Evolutionary conservation across 2,797 vertebrate genomes (phyloP).

Genomic region (Pseudochaenichthys georgianus): DNA sequence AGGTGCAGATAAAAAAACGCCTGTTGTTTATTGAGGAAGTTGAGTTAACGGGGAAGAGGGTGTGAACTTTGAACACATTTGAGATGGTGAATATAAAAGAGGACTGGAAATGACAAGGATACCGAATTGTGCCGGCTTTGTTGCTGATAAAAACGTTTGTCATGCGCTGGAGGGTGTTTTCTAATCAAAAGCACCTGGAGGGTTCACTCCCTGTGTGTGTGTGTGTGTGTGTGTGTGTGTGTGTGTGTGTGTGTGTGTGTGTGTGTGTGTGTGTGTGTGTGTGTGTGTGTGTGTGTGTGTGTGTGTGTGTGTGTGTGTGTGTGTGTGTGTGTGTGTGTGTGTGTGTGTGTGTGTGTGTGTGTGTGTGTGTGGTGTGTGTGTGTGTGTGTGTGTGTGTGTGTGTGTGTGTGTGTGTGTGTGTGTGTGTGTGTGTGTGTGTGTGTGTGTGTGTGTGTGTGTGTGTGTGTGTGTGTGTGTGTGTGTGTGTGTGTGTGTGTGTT

Average conservation of each 20-base stretch:
- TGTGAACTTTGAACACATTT: conserved; percentile 76
- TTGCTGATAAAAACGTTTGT: conserved; percentile 78
- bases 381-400: too few species aligned
- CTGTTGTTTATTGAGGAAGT: conserved; percentile 79
- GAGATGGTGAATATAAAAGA: conserved; percentile 70
- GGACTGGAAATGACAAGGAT: conserved; percentile 75
- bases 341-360: too few species aligned
- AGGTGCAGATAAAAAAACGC: conserved; percentile 74
- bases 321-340: too few species aligned
- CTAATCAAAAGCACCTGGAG: conserved; percentile 88
- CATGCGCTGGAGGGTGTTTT: conserved; percentile 86
- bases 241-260: background rate
- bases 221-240: conserved; percentile 3
- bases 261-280: too few species aligned
- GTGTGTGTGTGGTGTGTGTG: too few species aligned
- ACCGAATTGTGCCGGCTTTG: conserved; percentile 67
- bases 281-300: too few species aligned
- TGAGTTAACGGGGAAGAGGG: conserved; percentile 60
- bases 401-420: too few species aligned
- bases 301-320: too few species aligned
- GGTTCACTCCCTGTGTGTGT: conserved; percentile 76
- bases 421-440: too few species aligned
- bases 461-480: conserved; percentile 27
- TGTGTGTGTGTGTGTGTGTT: conserved; percentile 33
- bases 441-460: conserved; percentile 27